These are phyloP conservation scores for Archivesica marissinica DNA, from an alignment of 1,140 invertebrate genomes.

Conservation along the genomic window DNA sequence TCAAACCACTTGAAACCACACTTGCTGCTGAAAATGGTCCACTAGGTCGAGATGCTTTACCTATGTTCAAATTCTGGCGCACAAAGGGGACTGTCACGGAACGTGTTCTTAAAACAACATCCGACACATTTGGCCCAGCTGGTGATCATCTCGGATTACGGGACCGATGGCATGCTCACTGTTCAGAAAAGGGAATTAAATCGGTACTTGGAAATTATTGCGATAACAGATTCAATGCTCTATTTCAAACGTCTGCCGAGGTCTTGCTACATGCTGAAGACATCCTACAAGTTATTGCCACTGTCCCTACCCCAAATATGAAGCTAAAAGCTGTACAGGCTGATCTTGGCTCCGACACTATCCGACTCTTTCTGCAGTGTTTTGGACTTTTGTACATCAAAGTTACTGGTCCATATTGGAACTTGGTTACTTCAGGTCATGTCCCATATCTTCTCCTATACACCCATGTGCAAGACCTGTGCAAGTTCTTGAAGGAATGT, in stretches of 20 bases:
- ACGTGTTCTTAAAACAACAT: slow-evolving; percentile 33
- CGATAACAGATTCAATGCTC: slow-evolving; percentile 43
- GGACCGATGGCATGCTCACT: slow-evolving; percentile 40
- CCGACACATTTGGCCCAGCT: slow-evolving; percentile 32
- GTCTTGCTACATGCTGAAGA: not conserved
- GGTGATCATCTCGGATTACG: slow-evolving; percentile 41
- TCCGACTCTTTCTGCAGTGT: not conserved
- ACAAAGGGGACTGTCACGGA: slow-evolving; percentile 41
- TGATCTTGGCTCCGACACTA: not conserved
- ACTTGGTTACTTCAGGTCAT: not conserved
- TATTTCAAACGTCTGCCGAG: slow-evolving; percentile 47
- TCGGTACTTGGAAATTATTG: slow-evolving; percentile 47
- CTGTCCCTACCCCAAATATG: not conserved
- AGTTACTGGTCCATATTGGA: slow-evolving; percentile 12
- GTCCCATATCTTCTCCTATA: not conserved
- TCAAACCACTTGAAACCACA: slow-evolving; percentile 6
- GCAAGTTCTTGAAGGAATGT: not conserved
- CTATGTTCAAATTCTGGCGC: slow-evolving; percentile 10
- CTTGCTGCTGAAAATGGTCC: not conserved
- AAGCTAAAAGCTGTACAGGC: slow-evolving; percentile 13
- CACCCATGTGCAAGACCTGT: not conserved
- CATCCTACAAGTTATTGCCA: not conserved
- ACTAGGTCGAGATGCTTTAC: slow-evolving; percentile 34
- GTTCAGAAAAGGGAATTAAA: slow-evolving; percentile 16
- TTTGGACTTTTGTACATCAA: not conserved